Evolutionary conservation across 1,140 invertebrate species (phyloP), one percentile per base, ranked within the genome.

Genomic region (Megalonaias nervosa): DNA sequence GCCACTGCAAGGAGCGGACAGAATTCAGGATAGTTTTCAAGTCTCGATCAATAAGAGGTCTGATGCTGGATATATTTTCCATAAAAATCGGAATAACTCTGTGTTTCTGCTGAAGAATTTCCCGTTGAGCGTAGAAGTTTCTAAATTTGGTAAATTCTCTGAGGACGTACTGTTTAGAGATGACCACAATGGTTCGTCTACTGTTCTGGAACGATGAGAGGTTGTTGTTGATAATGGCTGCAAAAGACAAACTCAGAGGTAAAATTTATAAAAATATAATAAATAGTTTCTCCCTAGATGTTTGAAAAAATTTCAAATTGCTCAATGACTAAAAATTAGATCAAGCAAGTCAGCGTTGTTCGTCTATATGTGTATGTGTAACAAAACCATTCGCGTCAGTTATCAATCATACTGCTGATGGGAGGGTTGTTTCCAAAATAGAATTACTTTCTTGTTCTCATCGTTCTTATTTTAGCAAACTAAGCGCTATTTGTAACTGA

Each of bases 41-140:
- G 48, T 81, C 84, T 67, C 80, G 81, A 72, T 88, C 85, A 55
- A 84, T 78, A 4, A 48, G 38, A 48, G 38, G 38, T 48, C 38
- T 48, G 38, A 48, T 6, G 38, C 9, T 48, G 0, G 38, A 48
- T 48, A 87, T 80, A 64, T 89, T 84, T 56, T 85, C 81, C 5
- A 85, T 67, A 9, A 89, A 81, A 55, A 89, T 72, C 9, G 87
- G 87, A 57, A 89, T 87, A 62, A 89, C 87, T 67, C 81, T 72
- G 71, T 85, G 83, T 61, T 82, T 80, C 21, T 80, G 59, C 57
- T 85, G 86, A 13, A 89, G 64, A 79, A 85, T 86, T 79, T 87
- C 85, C 16, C 83, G 75, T 62, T 86, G 85, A 1, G 87, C 87
- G 21, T 82, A 81, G 58, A 87, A 82, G 66, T 84, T 87, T 74